Base-by-base conservation (phyloP, 1,140 invertebrate genomes). In the Drosophila oshimai region DNA sequence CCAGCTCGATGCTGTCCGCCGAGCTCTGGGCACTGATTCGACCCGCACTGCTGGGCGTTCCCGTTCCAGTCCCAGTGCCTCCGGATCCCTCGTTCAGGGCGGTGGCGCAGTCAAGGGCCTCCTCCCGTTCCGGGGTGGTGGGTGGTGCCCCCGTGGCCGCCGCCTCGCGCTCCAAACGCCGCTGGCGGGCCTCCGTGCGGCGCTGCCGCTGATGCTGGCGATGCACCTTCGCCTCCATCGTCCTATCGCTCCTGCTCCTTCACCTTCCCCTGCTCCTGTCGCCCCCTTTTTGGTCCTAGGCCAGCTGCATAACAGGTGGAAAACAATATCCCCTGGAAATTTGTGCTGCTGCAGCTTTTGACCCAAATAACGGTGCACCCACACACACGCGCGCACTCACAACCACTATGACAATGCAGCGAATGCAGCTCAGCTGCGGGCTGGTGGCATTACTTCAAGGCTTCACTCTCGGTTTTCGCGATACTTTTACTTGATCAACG, bases 191-290 rank as follows among this genome's bases (percentile, higher is more conserved):
- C 60, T 89, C 89, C 6, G 86, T 89, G 37, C 89, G 89, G 3
- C 80, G 75, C 51, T 86, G 80, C 26, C 89, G 83, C 47, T 89
- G 87, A 41, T 89, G 88, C 70, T 90, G 89, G 26, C 83, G 87
- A 88, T 90, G 89, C 58, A 90, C 89, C 70, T 90, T 90, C 46
- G 41, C 50, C 64, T 89, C 88, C 88, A 89, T n/a, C n/a, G n/a
- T n/a, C n/a, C n/a, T n/a, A n/a, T n/a, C n/a, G n/a, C n/a, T n/a
- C n/a, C n/a, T n/a, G n/a, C n/a, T n/a, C n/a, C n/a, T n/a, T n/a
- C n/a, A n/a, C n/a, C n/a, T n/a, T n/a, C n/a, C n/a, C n/a, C n/a
- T n/a, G n/a, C n/a, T n/a, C n/a, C n/a, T n/a, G n/a, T n/a, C n/a
- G n/a, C n/a, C n/a, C n/a, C n/a, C n/a, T n/a, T n/a, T 41, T 6